Evolutionary conservation across 2,888 invertebrate genomes (phyloP).

Genomic region (Linyphia triangularis): DNA sequence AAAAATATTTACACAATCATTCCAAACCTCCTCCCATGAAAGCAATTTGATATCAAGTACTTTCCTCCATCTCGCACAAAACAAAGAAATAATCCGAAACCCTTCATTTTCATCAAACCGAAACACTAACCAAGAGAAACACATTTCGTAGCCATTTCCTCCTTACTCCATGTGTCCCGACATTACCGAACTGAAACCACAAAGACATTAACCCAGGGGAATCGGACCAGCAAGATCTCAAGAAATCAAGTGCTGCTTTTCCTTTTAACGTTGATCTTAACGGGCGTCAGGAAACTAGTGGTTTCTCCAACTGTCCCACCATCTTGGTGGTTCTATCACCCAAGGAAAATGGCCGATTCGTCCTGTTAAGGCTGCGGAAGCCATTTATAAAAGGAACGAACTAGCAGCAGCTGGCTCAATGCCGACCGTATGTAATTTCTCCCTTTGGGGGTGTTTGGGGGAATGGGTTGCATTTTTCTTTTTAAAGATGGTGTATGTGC

Average conservation of each 20-base stretch:
- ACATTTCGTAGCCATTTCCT: neutral
- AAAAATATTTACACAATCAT: too few relatives aligned
- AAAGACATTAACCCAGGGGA: constrained; percentile 24
- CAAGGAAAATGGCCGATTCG: constrained; percentile 28
- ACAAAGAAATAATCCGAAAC: neutral
- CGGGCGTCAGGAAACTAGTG: constrained; percentile 10
- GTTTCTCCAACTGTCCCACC: neutral
- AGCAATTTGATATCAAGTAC: neutral
- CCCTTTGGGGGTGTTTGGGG: neutral
- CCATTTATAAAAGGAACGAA: constrained; percentile 31
- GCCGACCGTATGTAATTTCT: neutral
- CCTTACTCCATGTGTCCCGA: neutral
- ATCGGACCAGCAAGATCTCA: constrained; percentile 14
- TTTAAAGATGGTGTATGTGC: neutral
- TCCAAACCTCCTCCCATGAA: neutral
- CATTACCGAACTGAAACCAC: constrained; percentile 34
- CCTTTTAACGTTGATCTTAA: constrained; percentile 38
- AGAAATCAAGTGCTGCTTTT: constrained; percentile 41
- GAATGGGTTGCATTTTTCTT: neutral
- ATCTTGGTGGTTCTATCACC: neutral
- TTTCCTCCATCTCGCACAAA: neutral
- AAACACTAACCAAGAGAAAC: neutral
- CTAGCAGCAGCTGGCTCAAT: neutral
- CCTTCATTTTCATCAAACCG: neutral
- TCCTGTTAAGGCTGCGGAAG: neutral